Conservation (phyloP, 2,113 vertebrate species). For the Myodes glareolus region DNA sequence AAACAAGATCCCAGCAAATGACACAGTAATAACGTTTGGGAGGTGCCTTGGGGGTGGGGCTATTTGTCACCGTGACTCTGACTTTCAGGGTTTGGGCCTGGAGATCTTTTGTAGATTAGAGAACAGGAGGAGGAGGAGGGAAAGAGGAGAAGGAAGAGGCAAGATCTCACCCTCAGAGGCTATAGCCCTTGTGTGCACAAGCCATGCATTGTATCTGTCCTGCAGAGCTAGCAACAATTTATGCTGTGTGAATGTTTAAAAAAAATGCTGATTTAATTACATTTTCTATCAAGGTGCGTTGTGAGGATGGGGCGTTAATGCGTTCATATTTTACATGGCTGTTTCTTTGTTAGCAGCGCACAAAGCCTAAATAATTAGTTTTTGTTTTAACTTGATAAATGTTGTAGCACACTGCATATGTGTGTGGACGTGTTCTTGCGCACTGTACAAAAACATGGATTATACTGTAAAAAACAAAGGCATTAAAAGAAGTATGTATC, state of each 20-base stretch:
- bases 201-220: neutral
- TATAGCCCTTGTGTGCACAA: neutral
- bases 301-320: constrained; percentile 16
- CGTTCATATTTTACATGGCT: constrained; percentile 31
- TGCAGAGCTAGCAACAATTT: constrained; percentile 25
- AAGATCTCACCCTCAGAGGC: neutral
- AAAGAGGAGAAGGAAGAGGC: neutral
- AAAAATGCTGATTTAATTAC: constrained; percentile 67
- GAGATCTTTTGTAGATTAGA: neutral
- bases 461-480: neutral
- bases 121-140: neutral
- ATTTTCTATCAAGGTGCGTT: constrained; percentile 39
- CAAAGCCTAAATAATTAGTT: constrained; percentile 21
- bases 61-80: neutral
- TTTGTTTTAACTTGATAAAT: constrained; percentile 66
- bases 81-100: neutral
- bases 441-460: neutral
- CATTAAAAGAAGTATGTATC: neutral
- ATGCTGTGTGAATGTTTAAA: constrained; percentile 59
- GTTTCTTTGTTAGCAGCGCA: constrained; percentile 44
- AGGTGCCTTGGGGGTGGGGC: no score
- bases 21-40: neutral
- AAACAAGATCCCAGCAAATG: no score
- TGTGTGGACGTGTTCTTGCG: neutral
- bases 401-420: neutral